Conservation (phyloP, 1,140 invertebrate genomes). For the Rhyzopertha dominica region DNA sequence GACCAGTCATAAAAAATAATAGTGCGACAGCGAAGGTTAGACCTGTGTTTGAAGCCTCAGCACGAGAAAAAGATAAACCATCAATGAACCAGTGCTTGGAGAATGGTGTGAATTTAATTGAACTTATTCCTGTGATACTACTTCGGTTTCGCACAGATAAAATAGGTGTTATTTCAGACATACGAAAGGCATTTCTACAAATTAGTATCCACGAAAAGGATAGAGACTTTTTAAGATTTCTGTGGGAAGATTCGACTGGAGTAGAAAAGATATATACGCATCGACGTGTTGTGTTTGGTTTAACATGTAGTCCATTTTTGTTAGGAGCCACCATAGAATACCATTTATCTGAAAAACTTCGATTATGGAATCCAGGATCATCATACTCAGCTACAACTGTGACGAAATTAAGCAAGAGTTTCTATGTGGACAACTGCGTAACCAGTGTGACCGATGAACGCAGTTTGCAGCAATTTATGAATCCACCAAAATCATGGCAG, state of each 20-base stretch:
- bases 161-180: constrained; percentile 43
- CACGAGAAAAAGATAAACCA: constrained; percentile 13
- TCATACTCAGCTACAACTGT: constrained; percentile 12
- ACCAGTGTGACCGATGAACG: constrained; percentile 10
- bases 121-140: constrained; percentile 41
- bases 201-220: constrained; percentile 31
- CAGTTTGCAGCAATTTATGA: constrained; percentile 14
- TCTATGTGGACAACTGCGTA: constrained; percentile 24
- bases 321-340: constrained; percentile 33
- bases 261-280: constrained; percentile 15
- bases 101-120: constrained; percentile 42
- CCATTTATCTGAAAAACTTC: constrained; percentile 6
- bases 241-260: constrained; percentile 29
- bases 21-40: constrained; percentile 13
- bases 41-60: constrained; percentile 21
- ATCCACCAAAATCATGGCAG: constrained; percentile 10
- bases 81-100: constrained; percentile 31
- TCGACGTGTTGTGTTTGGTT: constrained; percentile 34
- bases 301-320: constrained; percentile 40
- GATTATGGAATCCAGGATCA: neutral
- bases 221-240: constrained; percentile 34
- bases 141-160: constrained; percentile 40
- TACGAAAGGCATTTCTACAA: constrained; percentile 44
- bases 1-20: constrained; percentile 10
- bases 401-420: constrained; percentile 11